Percentiles rank a stretch among this genome's conserved stretches.
These are phyloP conservation scores for Lagenorhynchus albirostris DNA, from an alignment of 2,113 vertebrate genomes.

Conservation along the genomic window DNA sequence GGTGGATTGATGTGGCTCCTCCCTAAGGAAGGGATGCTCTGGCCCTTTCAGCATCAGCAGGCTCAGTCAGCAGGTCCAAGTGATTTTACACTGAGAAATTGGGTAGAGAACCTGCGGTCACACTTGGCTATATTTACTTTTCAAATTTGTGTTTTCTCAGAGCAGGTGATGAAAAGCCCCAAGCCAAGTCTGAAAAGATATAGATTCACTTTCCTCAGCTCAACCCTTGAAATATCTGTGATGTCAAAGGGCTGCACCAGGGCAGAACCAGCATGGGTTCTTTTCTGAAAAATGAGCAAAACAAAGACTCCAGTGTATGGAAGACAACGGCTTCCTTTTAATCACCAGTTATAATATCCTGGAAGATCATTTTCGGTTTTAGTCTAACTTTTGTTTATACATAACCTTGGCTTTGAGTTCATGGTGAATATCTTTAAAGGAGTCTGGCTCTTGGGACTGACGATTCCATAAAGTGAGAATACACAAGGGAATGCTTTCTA, in stretches of 20 bases:
- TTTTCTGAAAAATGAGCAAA: background rate
- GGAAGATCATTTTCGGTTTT: background rate
- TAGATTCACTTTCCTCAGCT: background rate
- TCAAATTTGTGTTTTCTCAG: slow-evolving; percentile 53
- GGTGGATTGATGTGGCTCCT: fast-evolving
- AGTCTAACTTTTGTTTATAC: background rate
- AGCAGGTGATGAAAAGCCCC: slow-evolving; percentile 56
- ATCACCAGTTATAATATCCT: background rate
- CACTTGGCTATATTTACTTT: slow-evolving; percentile 68
- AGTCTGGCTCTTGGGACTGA: background rate
- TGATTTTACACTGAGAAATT: slow-evolving; percentile 2
- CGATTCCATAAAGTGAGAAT: background rate
- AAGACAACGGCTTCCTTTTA: background rate
- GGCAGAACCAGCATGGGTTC: background rate
- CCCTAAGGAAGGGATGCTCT: background rate
- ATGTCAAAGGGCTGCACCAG: background rate
- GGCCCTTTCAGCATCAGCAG: background rate
- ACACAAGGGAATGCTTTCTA: background rate
- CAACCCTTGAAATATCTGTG: background rate
- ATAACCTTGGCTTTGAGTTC: background rate
- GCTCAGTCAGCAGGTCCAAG: slow-evolving; percentile 48
- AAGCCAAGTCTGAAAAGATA: slow-evolving; percentile 28
- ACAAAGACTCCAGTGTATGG: background rate
- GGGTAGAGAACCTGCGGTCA: slow-evolving; percentile 45
- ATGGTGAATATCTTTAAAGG: background rate